Percentiles rank a stretch among this genome's conserved stretches.
Evolutionary conservation across 2,888 invertebrate species (phyloP).

Genomic region (Corythucha ciliata): DNA sequence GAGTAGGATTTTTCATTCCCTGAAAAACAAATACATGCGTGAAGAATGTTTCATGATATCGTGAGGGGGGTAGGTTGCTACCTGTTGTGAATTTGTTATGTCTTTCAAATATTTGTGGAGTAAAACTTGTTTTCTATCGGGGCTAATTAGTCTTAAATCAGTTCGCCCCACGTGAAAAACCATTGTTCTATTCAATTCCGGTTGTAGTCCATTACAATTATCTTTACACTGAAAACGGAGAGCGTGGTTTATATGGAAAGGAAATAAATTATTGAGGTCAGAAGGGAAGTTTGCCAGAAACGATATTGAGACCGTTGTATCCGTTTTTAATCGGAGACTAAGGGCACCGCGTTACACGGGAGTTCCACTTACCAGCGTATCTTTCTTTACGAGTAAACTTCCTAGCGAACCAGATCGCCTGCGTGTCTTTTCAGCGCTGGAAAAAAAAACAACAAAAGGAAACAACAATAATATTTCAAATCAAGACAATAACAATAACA

Average conservation of each 20-base stretch:
- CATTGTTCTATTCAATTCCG: constrained; percentile 77
- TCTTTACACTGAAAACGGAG: constrained; percentile 4
- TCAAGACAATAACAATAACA: no score
- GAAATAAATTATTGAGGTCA: not conserved
- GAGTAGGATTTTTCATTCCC: constrained; percentile 70
- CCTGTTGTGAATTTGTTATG: constrained; percentile 76
- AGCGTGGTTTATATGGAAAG: no score
- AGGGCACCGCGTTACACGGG: no score
- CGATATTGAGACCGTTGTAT: no score
- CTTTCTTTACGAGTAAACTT: constrained; percentile 41
- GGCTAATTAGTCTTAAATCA: constrained; percentile 82
- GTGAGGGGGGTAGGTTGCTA: constrained; percentile 39
- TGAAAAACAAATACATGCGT: constrained; percentile 38
- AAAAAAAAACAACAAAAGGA: no score
- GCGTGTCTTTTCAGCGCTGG: constrained; percentile 41
- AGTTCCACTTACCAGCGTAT: no score
- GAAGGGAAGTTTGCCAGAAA: no score
- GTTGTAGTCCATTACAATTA: constrained; percentile 21
- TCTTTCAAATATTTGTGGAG: constrained; percentile 81
- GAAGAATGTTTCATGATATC: constrained; percentile 4
- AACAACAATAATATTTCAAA: no score
- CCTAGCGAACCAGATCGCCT: constrained; percentile 44
- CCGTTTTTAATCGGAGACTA: no score
- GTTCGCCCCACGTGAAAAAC: constrained; percentile 78
- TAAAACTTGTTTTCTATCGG: constrained; percentile 81